Conservation (phyloP, 2,797 vertebrate species). For the Loris lydekkerianus region DNA sequence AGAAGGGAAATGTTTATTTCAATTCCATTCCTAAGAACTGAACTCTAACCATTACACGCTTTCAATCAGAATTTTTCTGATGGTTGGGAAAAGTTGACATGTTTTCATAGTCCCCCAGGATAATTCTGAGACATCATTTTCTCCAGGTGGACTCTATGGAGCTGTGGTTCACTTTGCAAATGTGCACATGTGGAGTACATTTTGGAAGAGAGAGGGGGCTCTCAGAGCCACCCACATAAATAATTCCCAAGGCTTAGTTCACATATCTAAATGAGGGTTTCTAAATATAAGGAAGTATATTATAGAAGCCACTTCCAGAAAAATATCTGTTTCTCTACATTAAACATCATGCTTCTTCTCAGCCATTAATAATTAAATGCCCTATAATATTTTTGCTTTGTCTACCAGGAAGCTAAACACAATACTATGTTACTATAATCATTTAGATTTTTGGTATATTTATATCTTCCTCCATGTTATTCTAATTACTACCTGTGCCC, state of each 20-base stretch:
- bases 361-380: slow-evolving; percentile 37
- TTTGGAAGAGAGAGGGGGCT: background rate
- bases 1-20: background rate
- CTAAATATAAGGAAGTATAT: background rate
- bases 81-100: background rate
- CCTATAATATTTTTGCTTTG: slow-evolving; percentile 26
- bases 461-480: background rate
- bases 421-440: background rate
- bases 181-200: background rate
- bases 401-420: slow-evolving; percentile 41
- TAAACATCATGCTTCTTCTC: background rate
- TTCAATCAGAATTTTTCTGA: slow-evolving; percentile 3
- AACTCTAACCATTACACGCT: background rate
- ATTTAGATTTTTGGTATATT: background rate
- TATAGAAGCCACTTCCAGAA: slow-evolving; percentile 21
- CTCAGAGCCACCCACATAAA: background rate
- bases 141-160: background rate
- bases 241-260: background rate
- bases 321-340: background rate
- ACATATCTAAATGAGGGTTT: background rate
- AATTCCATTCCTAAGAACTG: background rate
- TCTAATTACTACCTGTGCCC: slow-evolving; percentile 37
- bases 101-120: background rate
- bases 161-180: background rate
- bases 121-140: slow-evolving; percentile 27